Base-by-base conservation (phyloP, 1,140 invertebrate genomes). In the Aphaenogaster rudis region DNA sequence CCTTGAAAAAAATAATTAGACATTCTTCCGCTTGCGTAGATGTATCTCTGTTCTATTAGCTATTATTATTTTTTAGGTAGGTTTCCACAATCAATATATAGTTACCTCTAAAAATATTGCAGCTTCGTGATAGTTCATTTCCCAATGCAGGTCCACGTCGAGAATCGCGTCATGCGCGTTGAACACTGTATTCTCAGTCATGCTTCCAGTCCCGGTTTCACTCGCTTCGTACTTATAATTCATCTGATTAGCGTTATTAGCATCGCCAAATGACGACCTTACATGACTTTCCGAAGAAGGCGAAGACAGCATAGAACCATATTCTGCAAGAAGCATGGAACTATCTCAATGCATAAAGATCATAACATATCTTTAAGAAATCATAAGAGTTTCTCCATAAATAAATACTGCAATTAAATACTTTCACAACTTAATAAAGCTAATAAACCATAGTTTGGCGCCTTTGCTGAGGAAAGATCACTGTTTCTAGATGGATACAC, bases 51-150 rank as follows among this genome's bases (percentile, higher is more conserved):
- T 63, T 42, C 21, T 61, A 57, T 39, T 50, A 36, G 50, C 7
- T 54, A 11, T 21, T 33, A 33, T 64, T 71, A 21, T 21, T 69
- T 21, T 69, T 67, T 39, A 71, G 69, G 52, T 50, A 45, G 7
- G 11, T 0, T 28, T 81, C 1, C 7, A 33, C 13, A 45, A 78
- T 71, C 15, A 50, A 63, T n/a, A 11, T 28, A 61, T 17, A 64
- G 78, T 92, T 94, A 97, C 97, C 96, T 98, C 97, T 92, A 98
- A 96, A 95, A 97, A 98, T 92, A 98, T 98, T 72, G 98, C 97
- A 63, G 98, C 98, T 94, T 99, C 98, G 92, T 98, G 97, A 95
- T 98, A 99, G 95, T 98, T 98, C 97, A 98, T 97, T 93, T 98
- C 97, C 98, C 98, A 98, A 89, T 97, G 96, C 69, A 95, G 90